Evolutionary conservation across 2,113 vertebrate genomes (phyloP).

Genomic region (Myodes glareolus): DNA sequence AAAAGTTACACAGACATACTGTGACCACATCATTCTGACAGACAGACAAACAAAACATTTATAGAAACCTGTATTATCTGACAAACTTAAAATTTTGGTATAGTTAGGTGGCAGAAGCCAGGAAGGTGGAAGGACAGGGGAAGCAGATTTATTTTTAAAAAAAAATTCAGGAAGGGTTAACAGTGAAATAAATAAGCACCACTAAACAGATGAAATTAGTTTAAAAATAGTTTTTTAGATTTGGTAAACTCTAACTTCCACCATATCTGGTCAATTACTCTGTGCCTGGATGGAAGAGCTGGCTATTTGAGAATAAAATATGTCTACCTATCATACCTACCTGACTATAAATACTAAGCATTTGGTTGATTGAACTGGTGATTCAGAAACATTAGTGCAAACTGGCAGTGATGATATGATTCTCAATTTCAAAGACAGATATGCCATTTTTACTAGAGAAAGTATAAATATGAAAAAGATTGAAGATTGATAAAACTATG

Average conservation of each 20-base stretch:
- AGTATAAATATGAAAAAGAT: not conserved
- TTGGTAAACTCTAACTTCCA: not conserved
- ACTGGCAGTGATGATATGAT: not conserved
- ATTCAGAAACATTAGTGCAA: not conserved
- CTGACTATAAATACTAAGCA: not conserved
- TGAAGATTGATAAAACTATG: not conserved
- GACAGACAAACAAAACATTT: too few relatives aligned
- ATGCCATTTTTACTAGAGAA: not conserved
- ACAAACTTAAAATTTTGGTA: too few relatives aligned
- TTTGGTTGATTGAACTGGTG: not conserved
- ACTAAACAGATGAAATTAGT: too few relatives aligned
- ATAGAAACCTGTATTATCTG: too few relatives aligned
- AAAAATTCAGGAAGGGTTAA: not conserved
- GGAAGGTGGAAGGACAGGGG: too few relatives aligned
- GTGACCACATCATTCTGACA: too few relatives aligned
- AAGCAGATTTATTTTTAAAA: not conserved
- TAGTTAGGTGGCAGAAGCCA: too few relatives aligned
- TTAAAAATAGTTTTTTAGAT: not conserved
- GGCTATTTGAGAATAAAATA: not conserved
- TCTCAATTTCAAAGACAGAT: not conserved
- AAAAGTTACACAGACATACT: too few relatives aligned
- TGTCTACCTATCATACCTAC: not conserved
- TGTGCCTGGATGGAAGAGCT: not conserved
- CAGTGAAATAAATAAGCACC: not conserved
- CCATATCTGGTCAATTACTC: not conserved